A percentile compares a stretch with the other conserved stretches of the same genome.
Evolutionary conservation across 2,888 invertebrate genomes (phyloP).

Genomic region (Sesamia inferens): DNA sequence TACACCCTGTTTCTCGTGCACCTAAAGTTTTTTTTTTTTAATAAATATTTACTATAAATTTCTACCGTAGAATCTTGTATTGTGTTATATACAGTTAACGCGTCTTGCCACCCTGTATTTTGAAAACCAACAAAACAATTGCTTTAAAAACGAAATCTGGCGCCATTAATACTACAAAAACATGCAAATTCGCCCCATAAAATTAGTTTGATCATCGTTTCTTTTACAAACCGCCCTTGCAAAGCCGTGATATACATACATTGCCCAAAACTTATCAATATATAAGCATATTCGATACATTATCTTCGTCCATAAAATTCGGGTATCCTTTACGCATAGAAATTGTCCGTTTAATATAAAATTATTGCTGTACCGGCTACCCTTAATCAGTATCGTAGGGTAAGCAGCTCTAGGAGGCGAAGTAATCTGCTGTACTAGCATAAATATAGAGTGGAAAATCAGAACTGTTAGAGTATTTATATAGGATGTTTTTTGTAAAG

Average conservation of each 20-base stretch:
- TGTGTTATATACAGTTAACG: not conserved
- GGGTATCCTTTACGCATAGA: slow-evolving; percentile 59
- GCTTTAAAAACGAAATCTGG: not conserved
- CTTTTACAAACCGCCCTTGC: slow-evolving; percentile 30
- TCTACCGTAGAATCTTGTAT: not conserved
- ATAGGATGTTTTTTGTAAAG: too few relatives aligned
- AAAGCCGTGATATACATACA: slow-evolving; percentile 48
- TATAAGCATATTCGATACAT: slow-evolving; percentile 63
- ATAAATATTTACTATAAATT: too few relatives aligned
- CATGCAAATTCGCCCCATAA: slow-evolving; percentile 49
- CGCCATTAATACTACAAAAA: slow-evolving; percentile 35
- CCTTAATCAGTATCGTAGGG: slow-evolving; percentile 59
- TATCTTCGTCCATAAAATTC: slow-evolving; percentile 62
- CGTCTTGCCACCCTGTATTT: not conserved
- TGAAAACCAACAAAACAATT: not conserved
- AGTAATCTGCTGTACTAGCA: slow-evolving; percentile 29
- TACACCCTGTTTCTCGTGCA: too few relatives aligned
- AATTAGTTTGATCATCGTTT: slow-evolving; percentile 44
- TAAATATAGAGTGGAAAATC: slow-evolving; percentile 14
- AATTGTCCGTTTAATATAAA: slow-evolving; percentile 63
- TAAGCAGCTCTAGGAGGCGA: slow-evolving; percentile 40
- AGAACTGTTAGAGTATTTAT: not conserved
- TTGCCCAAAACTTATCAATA: slow-evolving; percentile 60
- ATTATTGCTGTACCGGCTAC: slow-evolving; percentile 52
- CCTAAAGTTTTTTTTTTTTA: too few relatives aligned